Evolutionary conservation across 92 coral and sea anemone species (phyloP).

Genomic region (Phymanthus crucifer): DNA sequence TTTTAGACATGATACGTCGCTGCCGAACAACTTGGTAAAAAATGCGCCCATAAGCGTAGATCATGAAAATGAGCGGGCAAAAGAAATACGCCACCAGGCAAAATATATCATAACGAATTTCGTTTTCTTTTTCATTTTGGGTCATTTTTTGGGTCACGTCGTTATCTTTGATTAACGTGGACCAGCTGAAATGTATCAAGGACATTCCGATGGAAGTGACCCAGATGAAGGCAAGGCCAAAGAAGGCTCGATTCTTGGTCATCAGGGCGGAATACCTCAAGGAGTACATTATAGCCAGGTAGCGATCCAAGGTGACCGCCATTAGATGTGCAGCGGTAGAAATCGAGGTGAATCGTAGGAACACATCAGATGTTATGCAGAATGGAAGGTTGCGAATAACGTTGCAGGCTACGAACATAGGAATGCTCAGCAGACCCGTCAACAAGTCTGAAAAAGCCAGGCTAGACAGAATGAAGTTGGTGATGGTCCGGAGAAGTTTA

Average conservation of each 20-base stretch:
- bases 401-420: conserved; percentile 32
- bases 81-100: conserved; percentile 35
- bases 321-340: conserved; percentile 49
- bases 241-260: conserved; percentile 27
- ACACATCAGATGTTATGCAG: conserved; percentile 37
- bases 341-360: conserved; percentile 38
- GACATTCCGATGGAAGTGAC: conserved; percentile 33
- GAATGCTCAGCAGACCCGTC: conserved; percentile 44
- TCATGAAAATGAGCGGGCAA: conserved; percentile 34
- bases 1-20: conserved; percentile 27
- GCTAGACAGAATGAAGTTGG: conserved; percentile 42
- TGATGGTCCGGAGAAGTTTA: conserved; percentile 29
- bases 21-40: conserved; percentile 42
- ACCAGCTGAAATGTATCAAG: conserved; percentile 44
- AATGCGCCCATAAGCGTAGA: conserved; percentile 39
- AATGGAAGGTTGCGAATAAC: not conserved
- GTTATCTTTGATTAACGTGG: not conserved
- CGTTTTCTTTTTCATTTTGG: conserved; percentile 13
- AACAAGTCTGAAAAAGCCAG: conserved; percentile 45
- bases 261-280: conserved; percentile 32
- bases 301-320: conserved; percentile 42
- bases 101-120: conserved; percentile 39
- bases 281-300: conserved; percentile 43
- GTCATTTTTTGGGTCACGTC: conserved; percentile 10
- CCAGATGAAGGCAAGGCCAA: conserved; percentile 29